Evolutionary conservation across 2,113 vertebrate genomes (phyloP).

Genomic region (Chamaetylas fuelleborni): DNA sequence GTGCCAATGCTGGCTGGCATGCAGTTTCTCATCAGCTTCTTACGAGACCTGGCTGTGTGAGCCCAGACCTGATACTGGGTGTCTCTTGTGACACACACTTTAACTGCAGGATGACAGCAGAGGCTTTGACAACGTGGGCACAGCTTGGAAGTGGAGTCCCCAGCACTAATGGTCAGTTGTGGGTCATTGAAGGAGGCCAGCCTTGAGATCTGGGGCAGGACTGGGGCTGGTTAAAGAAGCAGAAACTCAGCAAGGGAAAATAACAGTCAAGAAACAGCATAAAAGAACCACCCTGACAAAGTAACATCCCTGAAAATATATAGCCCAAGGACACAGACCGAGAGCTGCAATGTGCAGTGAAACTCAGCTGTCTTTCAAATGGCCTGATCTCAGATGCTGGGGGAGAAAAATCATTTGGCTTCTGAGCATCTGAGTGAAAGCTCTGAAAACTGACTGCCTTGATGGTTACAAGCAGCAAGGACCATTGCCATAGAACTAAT

Average conservation of each 20-base stretch:
- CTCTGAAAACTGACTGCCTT: not conserved
- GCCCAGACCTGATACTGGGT: fast-evolving
- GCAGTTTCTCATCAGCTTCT: not conserved
- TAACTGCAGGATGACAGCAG: not conserved
- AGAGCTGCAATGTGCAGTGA: not conserved
- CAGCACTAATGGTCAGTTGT: not conserved
- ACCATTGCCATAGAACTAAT: not conserved
- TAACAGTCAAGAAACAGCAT: not conserved
- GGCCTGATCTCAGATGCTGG: not conserved
- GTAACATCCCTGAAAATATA: not conserved
- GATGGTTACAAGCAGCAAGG: not conserved
- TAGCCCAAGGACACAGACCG: not conserved
- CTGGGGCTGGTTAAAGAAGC: not conserved
- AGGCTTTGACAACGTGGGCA: not conserved
- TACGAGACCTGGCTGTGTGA: not conserved
- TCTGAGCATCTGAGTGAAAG: not conserved
- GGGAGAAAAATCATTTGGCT: not conserved
- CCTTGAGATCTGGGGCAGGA: not conserved
- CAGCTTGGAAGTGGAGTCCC: not conserved
- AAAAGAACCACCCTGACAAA: not conserved
- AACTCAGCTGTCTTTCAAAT: not conserved
- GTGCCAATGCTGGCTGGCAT: not conserved
- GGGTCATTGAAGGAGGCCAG: not conserved
- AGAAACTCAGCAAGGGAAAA: not conserved
- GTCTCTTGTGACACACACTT: fast-evolving